These are phyloP conservation scores for Pseudorasbora parva DNA, from an alignment of 2,113 vertebrate species.

Conservation along the genomic window DNA sequence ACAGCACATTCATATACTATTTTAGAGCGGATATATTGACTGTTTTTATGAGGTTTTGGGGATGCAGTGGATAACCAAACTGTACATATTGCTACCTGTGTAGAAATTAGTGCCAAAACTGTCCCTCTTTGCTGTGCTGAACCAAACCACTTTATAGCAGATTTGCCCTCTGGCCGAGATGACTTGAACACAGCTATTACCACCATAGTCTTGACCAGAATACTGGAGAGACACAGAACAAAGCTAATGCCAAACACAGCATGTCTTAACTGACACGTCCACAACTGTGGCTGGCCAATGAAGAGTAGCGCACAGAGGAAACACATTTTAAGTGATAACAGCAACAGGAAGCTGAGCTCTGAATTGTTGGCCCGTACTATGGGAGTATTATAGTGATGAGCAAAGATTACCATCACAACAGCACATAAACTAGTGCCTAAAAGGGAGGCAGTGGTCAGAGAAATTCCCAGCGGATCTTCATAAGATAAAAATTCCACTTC, in stretches of 20 bases:
- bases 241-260: constrained; percentile 10
- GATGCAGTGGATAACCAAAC: constrained; percentile 58
- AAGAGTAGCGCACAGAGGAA: background rate
- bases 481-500: constrained; percentile 63
- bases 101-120: constrained; percentile 50
- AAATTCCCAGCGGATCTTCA: constrained; percentile 60
- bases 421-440: constrained; percentile 59
- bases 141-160: constrained; percentile 64
- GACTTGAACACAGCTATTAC: background rate
- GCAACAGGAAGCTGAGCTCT: constrained; percentile 67
- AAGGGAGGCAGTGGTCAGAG: constrained; percentile 52
- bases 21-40: constrained; percentile 55
- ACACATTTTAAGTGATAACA: constrained; percentile 59
- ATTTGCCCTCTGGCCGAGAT: constrained; percentile 59
- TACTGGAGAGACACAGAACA: background rate
- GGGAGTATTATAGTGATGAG: constrained; percentile 58
- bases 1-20: constrained; percentile 61
- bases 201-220: background rate
- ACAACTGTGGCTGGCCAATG: background rate
- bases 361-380: constrained; percentile 68
- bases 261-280: constrained; percentile 3
- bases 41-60: constrained; percentile 48
- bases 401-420: constrained; percentile 57
- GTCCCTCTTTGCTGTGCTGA: constrained; percentile 62
- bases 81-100: constrained; percentile 58